Percentiles rank a stretch among this genome's conserved stretches.
Evolutionary conservation across 2,113 vertebrate species (phyloP).

Genomic region (Illadopsis cleaveri): DNA sequence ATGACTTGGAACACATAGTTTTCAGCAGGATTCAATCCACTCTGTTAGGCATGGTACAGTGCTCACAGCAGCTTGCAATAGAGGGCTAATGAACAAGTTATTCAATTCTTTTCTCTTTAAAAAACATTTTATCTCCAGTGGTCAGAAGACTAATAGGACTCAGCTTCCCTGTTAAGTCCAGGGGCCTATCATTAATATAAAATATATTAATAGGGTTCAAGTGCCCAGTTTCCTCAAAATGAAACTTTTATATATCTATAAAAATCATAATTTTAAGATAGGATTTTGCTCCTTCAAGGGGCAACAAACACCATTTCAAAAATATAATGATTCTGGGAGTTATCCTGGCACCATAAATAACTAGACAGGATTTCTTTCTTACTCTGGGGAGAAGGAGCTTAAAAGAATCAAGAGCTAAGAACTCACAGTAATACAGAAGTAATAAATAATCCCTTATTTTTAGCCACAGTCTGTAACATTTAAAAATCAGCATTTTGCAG

Average conservation of each 20-base stretch:
- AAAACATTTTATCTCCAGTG: background rate
- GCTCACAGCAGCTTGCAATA: background rate
- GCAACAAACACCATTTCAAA: background rate
- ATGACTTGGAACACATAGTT: background rate
- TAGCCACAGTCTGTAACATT: background rate
- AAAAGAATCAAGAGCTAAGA: background rate
- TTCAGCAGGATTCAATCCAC: background rate
- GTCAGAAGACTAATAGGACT: background rate
- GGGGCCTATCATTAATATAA: background rate
- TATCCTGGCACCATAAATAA: background rate
- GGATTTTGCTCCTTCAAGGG: background rate
- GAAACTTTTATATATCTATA: background rate
- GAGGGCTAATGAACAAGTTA: background rate
- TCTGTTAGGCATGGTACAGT: background rate
- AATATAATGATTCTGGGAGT: background rate
- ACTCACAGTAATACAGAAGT: background rate
- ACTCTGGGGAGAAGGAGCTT: background rate
- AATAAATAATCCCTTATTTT: constrained; percentile 20
- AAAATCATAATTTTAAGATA: background rate
- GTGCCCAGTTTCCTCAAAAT: background rate
- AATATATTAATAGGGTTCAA: background rate
- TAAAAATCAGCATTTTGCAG: background rate
- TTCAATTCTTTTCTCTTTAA: background rate
- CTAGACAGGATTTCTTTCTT: background rate
- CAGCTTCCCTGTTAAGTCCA: background rate